Base-by-base conservation (phyloP, 1,140 invertebrate genomes). In the Amyelois transitella region DNA sequence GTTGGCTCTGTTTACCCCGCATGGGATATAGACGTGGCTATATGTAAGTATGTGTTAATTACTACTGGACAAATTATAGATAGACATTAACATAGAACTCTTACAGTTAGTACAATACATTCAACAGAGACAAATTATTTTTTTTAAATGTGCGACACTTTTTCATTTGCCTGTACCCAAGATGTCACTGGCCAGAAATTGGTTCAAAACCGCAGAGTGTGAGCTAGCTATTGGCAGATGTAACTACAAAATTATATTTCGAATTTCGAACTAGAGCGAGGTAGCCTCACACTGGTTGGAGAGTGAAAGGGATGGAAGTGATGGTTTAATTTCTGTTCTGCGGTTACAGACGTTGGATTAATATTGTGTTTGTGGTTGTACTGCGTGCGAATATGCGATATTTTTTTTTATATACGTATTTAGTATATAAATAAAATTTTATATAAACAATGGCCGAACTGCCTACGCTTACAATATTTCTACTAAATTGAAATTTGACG, bases 161-260 rank as follows among this genome's bases (percentile, higher is more conserved):
- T 51, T 58, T 20, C 14, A 0, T 12, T 1, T 10, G 24, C 25
- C 55, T 50, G 64, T 59, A 49, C 48, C n/a, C 22, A 52, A 65
- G 63, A 64, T 69, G 67, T 69, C 67, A 62, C 54, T 61, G 55
- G 43, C 53, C 60, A 63, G 55, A 69, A 69, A 69, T 69, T 69
- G 58, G 58, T 55, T 47, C 38, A 17, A 54, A 47, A 66, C 67
- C 64, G 55, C 67, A 70, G 64, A 60, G 61, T 51, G 66, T 56
- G 60, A 60, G 60, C 64, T 64, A 64, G 60, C 49, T 45, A 38
- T 21, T 48, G 59, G 58, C 67, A 66, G 67, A 66, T 64, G 64
- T 51, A 49, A 28, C 20, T 28, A 62, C 60, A 19, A 62, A 65
- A 66, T 62, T 61, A 61, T 53, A 63, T 57, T 55, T 38, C 49